Evolutionary conservation across 2,797 vertebrate genomes (phyloP), one percentile per base, ranked within the genome.

Genomic region (Lagothrix lagotricha): DNA sequence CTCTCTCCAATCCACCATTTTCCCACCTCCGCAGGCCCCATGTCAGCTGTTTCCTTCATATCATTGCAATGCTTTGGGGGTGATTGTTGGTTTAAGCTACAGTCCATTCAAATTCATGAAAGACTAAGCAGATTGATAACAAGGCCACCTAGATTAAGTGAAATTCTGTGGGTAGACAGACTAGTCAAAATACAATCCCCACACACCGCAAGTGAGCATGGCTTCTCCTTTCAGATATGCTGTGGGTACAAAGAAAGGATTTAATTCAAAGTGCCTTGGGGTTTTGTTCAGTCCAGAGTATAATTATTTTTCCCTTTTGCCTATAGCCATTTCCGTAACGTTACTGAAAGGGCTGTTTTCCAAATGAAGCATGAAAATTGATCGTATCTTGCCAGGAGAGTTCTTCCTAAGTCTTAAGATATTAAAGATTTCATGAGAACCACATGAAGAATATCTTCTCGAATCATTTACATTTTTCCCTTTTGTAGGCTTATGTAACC

Each of bases 401-500:
- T 98, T 98, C 11, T 52, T 98, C 97, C 96, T 98, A 97, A 98
- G 93, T 98, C 98, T 98, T 98, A 89, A 98, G 98, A 98, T 98
- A 98, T 98, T 98, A 98, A 98, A 98, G 98, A 98, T 98, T 99
- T 98, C 97, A 88, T 98, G 98, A 98, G 98, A 99, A 98, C 98
- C 97, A 97, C 98, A 97, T 98, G 98, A 98, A 98, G 97, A 98
- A 97, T 98, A 98, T 99, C 98, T 98, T 98, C 98, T 98, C 98
- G 98, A 99, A 98, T 98, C 98, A 98, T 99, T 99, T 99, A 98
- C 98, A 98, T 99, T 98, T 98, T 97, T 97, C 96, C 96, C 97
- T 98, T 98, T 98, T 98, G 97, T 97, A 96, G 98, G 96, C 98
- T 99, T 99, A 99, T 98, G 98, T 99, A 99, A 99, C 98, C 98